Base-by-base conservation (phyloP, 2,113 vertebrate species). In the Cyphomyrus plagiostoma region DNA sequence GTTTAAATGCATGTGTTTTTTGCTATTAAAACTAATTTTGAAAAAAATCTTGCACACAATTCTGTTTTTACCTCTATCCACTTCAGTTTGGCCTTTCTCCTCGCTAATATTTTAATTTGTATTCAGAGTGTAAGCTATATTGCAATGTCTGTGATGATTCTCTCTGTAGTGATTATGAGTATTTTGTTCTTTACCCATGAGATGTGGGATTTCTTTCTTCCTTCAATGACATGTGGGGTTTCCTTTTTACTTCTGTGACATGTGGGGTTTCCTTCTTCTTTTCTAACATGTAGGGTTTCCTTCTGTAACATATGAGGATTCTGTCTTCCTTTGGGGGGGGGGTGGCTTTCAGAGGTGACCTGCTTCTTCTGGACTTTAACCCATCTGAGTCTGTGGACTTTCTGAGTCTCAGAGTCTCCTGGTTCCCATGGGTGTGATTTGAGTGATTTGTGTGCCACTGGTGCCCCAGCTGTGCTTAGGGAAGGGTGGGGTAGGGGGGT, bases 21-120 rank as follows among this genome's bases (percentile, higher is more conserved):
- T 89, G 48, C 77, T 89, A 89, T 89, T 84, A 89, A 89, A 85
- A 89, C 39, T 42, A 53, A 80, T 77, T 82, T 39, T 45, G 66
- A 50, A 53, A 80, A 35, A 30, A 48, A 11, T 3, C 70, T 80
- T 35, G 49, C 48, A 89, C 74, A 77, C 49, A 56, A n/a, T 48
- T 53, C 88, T 23, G 19, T 83, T 19, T 49, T 42, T 80, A 42
- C 49, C 19, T 62, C 45, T 89, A 48, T 82, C 19, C 30, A n/a
- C 49, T 83, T 83, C 35, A 35, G 45, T 62, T 23, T 88, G 56
- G 8, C 23, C 10, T 45, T 35, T 53, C 30, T 35, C 42, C 11
- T 49, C 45, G 7, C 62, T 88, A 70, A 26, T 50, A 39, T 89
- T 70, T 74, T 7, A 52, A 39, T 53, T 39, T 87, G 17, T 86